Evolutionary conservation across 2,888 invertebrate species (phyloP).

Genomic region (Agonopterix arenella): DNA sequence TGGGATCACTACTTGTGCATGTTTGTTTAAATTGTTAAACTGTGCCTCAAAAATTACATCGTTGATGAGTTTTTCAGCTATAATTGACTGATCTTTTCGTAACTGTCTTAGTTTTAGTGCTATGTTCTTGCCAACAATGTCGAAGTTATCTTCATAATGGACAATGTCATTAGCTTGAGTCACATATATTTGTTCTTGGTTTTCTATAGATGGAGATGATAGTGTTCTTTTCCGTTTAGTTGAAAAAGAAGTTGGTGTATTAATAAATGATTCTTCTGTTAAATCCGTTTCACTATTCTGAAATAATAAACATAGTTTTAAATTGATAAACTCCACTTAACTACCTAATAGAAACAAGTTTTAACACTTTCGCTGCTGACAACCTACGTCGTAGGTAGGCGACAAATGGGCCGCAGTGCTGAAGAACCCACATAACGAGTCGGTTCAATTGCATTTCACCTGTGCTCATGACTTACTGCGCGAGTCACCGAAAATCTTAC

Average conservation of each 20-base stretch:
- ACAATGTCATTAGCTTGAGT: not conserved
- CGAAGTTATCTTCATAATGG: not conserved
- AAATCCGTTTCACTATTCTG: not conserved
- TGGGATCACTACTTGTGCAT: not conserved
- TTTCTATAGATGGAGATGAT: not conserved
- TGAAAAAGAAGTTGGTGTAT: not conserved
- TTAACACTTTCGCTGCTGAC: too few species aligned
- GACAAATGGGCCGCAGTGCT: too few species aligned
- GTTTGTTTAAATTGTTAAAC: conserved; percentile 7
- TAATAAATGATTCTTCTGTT: not conserved
- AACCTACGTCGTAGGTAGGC: too few species aligned
- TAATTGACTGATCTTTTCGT: not conserved
- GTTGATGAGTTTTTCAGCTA: not conserved
- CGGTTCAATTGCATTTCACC: too few species aligned
- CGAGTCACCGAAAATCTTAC: too few species aligned
- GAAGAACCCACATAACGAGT: too few species aligned
- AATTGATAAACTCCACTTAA: too few species aligned
- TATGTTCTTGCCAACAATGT: not conserved
- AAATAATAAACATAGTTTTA: not conserved
- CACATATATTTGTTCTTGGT: not conserved
- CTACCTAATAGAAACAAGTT: too few species aligned
- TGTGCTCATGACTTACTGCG: too few species aligned
- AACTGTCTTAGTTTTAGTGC: not conserved
- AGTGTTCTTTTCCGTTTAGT: not conserved
- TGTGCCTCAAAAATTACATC: not conserved